phyloP scores from a whole-genome alignment of 1,140 invertebrate genomes.

The Argopecten irradians region DNA sequence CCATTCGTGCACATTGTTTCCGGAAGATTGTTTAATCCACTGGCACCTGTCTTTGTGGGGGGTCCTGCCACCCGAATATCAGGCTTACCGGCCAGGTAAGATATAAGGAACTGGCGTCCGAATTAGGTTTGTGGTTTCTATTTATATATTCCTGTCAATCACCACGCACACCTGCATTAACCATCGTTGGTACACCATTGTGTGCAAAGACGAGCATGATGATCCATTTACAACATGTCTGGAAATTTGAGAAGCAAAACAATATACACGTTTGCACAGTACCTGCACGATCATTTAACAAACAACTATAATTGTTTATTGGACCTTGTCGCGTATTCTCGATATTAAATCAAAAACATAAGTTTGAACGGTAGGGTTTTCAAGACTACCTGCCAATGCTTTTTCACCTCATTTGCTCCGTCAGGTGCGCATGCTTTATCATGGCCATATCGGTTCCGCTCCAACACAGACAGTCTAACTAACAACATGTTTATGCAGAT shows the following conservation, averaged over 20 bases:
- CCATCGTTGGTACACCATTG: not conserved
- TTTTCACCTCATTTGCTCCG: not conserved
- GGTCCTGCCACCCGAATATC: slow-evolving; percentile 12
- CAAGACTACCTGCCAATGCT: not conserved
- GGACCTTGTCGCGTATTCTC: not conserved
- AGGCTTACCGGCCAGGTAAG: not conserved
- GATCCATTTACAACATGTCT: not conserved
- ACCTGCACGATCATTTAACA: not conserved
- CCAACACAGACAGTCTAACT: not conserved
- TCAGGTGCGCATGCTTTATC: not conserved
- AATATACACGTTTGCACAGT: not conserved
- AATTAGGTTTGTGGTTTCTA: not conserved
- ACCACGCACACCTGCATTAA: not conserved
- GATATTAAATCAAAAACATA: not conserved
- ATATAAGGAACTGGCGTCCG: not conserved
- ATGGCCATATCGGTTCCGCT: not conserved
- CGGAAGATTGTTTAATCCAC: not conserved
- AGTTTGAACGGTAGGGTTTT: not conserved
- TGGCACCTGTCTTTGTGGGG: not conserved
- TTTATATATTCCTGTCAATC: not conserved
- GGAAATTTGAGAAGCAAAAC: not conserved
- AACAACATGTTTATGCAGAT: slow-evolving; percentile 1
- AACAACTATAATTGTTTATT: not conserved
- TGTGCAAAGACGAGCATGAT: not conserved
- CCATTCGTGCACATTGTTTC: not conserved